Base-by-base conservation (phyloP, 2,888 invertebrate species). In the Priocnemis perturbator region DNA sequence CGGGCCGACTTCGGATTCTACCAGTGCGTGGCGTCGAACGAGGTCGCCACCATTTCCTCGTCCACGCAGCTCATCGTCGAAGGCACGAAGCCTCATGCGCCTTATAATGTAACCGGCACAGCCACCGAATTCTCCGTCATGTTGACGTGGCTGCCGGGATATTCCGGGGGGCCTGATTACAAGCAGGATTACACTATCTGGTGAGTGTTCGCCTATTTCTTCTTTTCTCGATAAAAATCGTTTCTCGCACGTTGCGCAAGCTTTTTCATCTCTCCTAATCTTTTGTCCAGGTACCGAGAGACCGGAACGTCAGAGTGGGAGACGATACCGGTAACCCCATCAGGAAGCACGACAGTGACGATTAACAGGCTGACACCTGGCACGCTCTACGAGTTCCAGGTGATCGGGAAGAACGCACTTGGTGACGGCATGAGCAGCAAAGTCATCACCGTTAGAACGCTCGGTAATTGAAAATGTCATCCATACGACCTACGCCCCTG, bases 361-460 rank as follows among this genome's bases (percentile, higher is more conserved):
- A 96, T 98, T 89, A 97, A 96, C 89, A 94, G 95, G 74, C 92
- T 98, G 73, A 94, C 94, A 81, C 97, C 98, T 11, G 96, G 96
- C 77, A 97, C 97, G 50, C 94, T 95, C 67, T 98, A 98, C 90
- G 98, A 98, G 90, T 98, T 98, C 90, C 97, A 97, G 91, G 97
- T 98, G 68, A 94, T 98, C 83, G 97, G 98, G 69, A 96, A 97
- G 88, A 98, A 98, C 89, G 94, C 96, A 15, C 93, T 97, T 66
- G 98, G 98, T 74, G 97, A 98, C 87, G 98, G 98, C 74, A 96
- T 97, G 95, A 96, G 96, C 93, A 98, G 98, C 91, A 96, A 97
- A 90, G 93, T 96, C 71, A 95, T 98, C 87, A 95, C 95, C 69
- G 95, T 97, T 80, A 92, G 94, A 87, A 98, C 98, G 67, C 92